Evolutionary conservation across 2,888 invertebrate species (phyloP), one percentile per base, ranked within the genome.

Genomic region (Latrodectus hesperus): DNA sequence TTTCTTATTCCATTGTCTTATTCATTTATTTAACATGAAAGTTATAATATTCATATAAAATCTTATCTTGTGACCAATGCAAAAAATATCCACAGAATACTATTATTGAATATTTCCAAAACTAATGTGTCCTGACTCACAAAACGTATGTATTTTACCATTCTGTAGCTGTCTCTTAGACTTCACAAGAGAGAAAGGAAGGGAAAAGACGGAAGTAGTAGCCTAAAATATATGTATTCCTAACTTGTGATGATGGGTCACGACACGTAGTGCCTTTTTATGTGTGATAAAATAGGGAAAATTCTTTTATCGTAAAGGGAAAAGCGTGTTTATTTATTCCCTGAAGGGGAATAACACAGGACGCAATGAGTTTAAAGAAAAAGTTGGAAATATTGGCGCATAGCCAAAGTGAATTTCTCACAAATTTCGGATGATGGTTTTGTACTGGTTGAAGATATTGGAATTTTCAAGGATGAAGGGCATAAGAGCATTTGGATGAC

Each of bases 311-410:
- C 75, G 77, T 84, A 78, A 84, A 84, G 71, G 84, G 72, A 38
- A 77, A 84, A 84, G 77, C 84, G 73, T 84, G 77, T 84, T 77
- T 84, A 72, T 77, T 84, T 84, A 73, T 72, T 55, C 84, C 84
- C 84, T 53, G 22, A 53, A 73, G 84, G 65, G 77, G n/a, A 72
- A 84, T 78, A 84, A 78, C 64, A 78, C 64, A 53, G n/a, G 38
- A 72, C 38, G 82, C 14, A 79, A 55, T 11, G 67, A 77, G 77
- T 77, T 52, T 71, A 80, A 65, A 60, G n/a, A 60, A 60, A 73
- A 73, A 75, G 74, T 67, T 68, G 49, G 75, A 82, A 51, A 67
- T 16, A 8, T 75, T 75, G 82, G 82, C 74, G 38, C n/a, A 70
- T 16, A 52, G 82, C 82, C 82, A 82, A 60, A 64, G 16, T 68